Conservation (phyloP, 2,113 vertebrate species). For the Hypomesus transpacificus region DNA sequence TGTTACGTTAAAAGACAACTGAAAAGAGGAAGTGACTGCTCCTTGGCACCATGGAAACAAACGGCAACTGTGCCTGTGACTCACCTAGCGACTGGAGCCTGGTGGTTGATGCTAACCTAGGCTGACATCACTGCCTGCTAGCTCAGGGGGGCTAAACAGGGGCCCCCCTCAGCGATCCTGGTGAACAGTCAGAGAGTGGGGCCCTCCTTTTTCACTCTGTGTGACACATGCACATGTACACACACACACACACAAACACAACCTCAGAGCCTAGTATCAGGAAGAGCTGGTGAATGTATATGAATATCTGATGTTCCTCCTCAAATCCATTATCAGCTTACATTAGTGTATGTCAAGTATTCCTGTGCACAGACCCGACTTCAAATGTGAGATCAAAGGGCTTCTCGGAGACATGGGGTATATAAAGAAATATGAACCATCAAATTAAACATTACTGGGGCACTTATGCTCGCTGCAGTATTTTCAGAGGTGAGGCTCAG, state of each 20-base stretch:
- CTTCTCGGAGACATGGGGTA: neutral
- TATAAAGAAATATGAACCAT: neutral
- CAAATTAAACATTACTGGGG: constrained; percentile 10
- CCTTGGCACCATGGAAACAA: constrained; percentile 36
- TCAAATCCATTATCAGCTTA: neutral
- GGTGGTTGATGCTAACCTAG: constrained; percentile 39
- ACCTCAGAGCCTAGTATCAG: no score
- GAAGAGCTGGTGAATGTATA: neutral
- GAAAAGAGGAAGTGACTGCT: constrained; percentile 1
- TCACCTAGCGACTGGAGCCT: constrained; percentile 32
- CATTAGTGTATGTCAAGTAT: neutral
- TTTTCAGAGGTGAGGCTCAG: constrained; percentile 20
- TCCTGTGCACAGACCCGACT: neutral
- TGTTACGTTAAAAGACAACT: constrained; percentile 10
- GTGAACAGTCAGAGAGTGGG: constrained; percentile 20
- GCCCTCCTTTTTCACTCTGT: constrained; percentile 12
- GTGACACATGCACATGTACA: neutral
- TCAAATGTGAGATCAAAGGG: neutral
- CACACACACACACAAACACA: neutral
- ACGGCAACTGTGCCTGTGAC: constrained; percentile 33
- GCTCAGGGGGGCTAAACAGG: constrained; percentile 30
- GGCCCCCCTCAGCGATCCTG: neutral
- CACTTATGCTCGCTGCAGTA: neutral
- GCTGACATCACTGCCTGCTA: constrained; percentile 27
- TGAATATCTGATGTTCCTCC: neutral